Evolutionary conservation across 2,888 invertebrate genomes (phyloP), one percentile per base, ranked within the genome.

Genomic region (Branchipolynoe longqiensis): DNA sequence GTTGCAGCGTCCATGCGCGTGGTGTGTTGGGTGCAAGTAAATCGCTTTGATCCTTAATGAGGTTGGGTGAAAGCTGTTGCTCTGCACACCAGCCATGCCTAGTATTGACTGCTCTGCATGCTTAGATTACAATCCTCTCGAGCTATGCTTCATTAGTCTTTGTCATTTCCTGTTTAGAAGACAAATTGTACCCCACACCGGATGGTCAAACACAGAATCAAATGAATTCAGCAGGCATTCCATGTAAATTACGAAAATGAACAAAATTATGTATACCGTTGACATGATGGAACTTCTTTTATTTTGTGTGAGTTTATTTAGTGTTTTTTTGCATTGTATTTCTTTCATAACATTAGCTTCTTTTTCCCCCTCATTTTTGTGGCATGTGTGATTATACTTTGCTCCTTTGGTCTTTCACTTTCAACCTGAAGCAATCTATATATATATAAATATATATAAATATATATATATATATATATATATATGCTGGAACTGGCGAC

Each of bases 211-310:
- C 12, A 8, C 8, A 48, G 18, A 8, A 48, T 48, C 8, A 48
- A 48, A 62, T 69, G 36, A 69, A 36, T 69, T 33, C 69, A 69
- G 36, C 33, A 69, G 69, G 69, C 69, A 69, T 69, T 69, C 69
- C 69, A 69, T 36, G 69, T 69, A 69, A 69, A 69, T 69, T 36
- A 8, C 38, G 8, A 69, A 36, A 18, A 22, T 69, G 69, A 69
- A 69, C 69, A 69, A 69, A 69, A 1, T 31, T 18, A 36, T 69
- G 69, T 69, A 69, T 69, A 69, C 38, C 38, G 36, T 69, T 69
- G 69, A n/a, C 69, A 69, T 38, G 38, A 8, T 69, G 12, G 18
- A 14, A 33, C 14, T 33, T 38, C 33, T 69, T 33, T 33, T 12
- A 36, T 69, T 58, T n/a, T 58, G 58, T 58, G 12, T 69, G 36